phyloP scores from a whole-genome alignment of 2,113 vertebrate species.

The Triplophysa siluroides region DNA sequence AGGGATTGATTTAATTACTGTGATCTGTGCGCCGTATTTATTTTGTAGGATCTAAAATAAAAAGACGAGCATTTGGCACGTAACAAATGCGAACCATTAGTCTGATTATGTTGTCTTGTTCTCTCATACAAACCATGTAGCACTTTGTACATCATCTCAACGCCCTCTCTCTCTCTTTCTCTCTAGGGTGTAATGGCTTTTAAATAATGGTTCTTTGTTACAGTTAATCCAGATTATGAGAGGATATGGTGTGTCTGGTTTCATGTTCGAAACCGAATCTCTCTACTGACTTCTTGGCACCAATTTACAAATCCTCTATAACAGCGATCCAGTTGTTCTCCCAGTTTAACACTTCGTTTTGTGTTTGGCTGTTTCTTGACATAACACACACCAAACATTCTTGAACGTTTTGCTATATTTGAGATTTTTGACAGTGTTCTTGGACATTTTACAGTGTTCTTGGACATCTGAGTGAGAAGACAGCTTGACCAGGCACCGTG shows the following conservation, averaged over 20 bases:
- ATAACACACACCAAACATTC: constrained; percentile 18
- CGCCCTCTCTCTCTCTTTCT: constrained; percentile 40
- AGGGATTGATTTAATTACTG: constrained; percentile 80
- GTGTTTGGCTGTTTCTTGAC: background rate
- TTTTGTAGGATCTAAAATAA: constrained; percentile 78
- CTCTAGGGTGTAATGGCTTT: constrained; percentile 74
- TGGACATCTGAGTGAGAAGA: constrained; percentile 81
- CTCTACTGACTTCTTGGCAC: constrained; percentile 56
- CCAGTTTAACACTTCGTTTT: background rate
- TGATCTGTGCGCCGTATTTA: constrained; percentile 81
- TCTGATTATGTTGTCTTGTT: constrained; percentile 84
- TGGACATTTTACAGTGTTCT: constrained; percentile 75
- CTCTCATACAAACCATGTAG: constrained; percentile 3
- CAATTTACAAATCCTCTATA: constrained; percentile 41
- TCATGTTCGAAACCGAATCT: constrained; percentile 62
- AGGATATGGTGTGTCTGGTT: constrained; percentile 74
- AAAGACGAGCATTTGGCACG: constrained; percentile 83
- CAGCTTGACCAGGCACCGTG: constrained; percentile 81
- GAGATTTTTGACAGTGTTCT: constrained; percentile 70
- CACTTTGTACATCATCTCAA: constrained; percentile 22
- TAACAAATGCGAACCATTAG: constrained; percentile 90
- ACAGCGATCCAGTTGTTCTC: constrained; percentile 37
- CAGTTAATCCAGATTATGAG: constrained; percentile 78
- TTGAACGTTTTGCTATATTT: background rate
- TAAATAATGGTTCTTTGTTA: constrained; percentile 78